Conservation (phyloP, 2,113 vertebrate species). For the Cisticola juncidis region DNA sequence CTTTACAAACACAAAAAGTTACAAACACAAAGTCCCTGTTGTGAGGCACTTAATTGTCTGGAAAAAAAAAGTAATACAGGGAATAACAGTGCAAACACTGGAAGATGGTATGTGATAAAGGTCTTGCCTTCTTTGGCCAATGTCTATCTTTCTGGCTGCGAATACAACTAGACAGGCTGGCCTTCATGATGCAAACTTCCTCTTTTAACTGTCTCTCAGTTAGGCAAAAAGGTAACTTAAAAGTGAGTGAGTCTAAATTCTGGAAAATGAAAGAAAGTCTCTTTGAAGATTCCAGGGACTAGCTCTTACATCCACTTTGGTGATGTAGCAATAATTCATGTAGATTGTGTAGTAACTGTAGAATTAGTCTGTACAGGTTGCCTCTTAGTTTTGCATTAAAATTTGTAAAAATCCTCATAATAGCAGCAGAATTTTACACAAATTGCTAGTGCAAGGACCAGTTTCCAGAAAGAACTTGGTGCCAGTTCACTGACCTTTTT, state of each 20-base stretch:
- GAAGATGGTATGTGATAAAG: background rate
- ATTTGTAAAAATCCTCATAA: background rate
- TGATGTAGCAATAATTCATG: background rate
- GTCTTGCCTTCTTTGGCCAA: background rate
- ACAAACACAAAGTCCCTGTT: background rate
- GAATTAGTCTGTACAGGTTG: background rate
- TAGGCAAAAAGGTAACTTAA: background rate
- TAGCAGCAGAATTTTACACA: background rate
- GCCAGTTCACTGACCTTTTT: background rate
- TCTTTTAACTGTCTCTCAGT: background rate
- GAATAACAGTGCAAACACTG: conserved; percentile 14
- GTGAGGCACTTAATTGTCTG: background rate
- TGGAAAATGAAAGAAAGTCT: background rate
- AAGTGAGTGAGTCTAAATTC: background rate
- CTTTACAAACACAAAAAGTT: background rate
- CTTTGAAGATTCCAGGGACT: background rate
- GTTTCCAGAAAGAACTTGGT: background rate
- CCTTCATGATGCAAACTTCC: background rate
- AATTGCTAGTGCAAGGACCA: background rate
- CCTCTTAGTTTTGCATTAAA: background rate
- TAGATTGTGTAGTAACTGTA: background rate
- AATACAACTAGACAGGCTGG: background rate
- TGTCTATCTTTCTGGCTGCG: conserved; percentile 13
- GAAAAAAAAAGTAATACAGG: background rate
- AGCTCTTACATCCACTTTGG: background rate